Percentiles rank a stretch among this genome's conserved stretches.
These are phyloP conservation scores for Hemiscyllium ocellatum DNA, from an alignment of 2,113 vertebrate species.

Conservation along the genomic window DNA sequence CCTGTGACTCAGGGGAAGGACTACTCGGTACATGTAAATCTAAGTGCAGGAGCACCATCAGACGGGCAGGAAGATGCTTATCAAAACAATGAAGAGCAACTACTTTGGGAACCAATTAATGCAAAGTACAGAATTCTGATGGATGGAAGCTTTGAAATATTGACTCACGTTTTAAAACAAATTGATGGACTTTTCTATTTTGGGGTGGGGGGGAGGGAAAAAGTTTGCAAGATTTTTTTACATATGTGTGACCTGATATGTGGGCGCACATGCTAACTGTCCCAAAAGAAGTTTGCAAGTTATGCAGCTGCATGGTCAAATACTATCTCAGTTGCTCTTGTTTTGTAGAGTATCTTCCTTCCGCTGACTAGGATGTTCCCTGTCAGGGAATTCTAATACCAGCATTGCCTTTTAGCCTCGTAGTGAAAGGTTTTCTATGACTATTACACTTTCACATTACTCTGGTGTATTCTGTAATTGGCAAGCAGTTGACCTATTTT, in stretches of 20 bases:
- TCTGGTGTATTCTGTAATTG: neutral
- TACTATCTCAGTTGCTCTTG: neutral
- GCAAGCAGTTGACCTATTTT: conserved; percentile 23
- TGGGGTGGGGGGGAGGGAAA: neutral
- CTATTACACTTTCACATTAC: conserved; percentile 5
- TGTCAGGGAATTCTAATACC: neutral
- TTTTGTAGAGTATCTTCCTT: neutral
- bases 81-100: neutral
- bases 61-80: neutral
- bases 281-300: neutral
- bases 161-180: neutral
- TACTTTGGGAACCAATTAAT: neutral
- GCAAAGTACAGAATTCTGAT: neutral
- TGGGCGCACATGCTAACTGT: neutral
- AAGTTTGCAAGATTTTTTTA: neutral
- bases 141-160: neutral
- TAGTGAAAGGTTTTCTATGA: neutral
- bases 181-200: neutral
- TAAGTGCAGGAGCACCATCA: neutral
- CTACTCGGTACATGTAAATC: neutral
- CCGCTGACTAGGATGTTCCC: neutral
- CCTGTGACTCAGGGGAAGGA: neutral
- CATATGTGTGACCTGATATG: neutral
- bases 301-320: neutral
- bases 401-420: neutral